phyloP scores from a whole-genome alignment of 2,888 invertebrate species.

The Parthenolecanium corni region DNA sequence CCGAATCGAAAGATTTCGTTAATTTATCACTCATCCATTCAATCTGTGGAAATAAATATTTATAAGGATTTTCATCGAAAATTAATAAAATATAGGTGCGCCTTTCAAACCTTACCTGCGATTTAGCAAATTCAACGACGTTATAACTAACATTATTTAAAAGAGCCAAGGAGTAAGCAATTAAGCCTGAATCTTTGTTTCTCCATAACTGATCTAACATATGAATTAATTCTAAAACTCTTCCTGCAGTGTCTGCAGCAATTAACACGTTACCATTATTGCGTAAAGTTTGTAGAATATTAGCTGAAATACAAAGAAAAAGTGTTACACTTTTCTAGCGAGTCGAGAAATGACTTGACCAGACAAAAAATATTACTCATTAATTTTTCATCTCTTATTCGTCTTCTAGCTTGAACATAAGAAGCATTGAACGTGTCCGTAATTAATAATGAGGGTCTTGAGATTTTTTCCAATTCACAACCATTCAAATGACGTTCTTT shows the following conservation, averaged over 20 bases:
- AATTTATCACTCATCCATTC: slow-evolving; percentile 99
- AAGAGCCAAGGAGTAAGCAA: slow-evolving; percentile 85
- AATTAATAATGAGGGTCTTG: slow-evolving; percentile 84
- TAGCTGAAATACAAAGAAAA: slow-evolving; percentile 49
- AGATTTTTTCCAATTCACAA: slow-evolving; percentile 79
- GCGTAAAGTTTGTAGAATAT: slow-evolving; percentile 82
- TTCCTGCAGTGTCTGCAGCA: slow-evolving; percentile 91
- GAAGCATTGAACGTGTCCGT: slow-evolving; percentile 92
- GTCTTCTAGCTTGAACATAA: slow-evolving; percentile 79
- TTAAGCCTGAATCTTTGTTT: slow-evolving; percentile 85
- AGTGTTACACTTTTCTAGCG: background rate
- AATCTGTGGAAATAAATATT: slow-evolving; percentile 49
- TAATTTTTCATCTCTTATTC: slow-evolving; percentile 87
- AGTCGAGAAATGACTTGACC: background rate
- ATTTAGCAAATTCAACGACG: slow-evolving; percentile 97
- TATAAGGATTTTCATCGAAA: background rate
- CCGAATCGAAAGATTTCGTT: slow-evolving; percentile 81
- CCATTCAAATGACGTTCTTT: slow-evolving; percentile 96
- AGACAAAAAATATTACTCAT: slow-evolving; percentile 59
- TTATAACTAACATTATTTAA: slow-evolving; percentile 96
- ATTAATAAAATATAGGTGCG: no score
- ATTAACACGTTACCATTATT: slow-evolving; percentile 92
- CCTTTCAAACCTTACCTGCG: slow-evolving; percentile 52
- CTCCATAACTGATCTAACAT: slow-evolving; percentile 92
- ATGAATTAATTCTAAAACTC: slow-evolving; percentile 90